These are phyloP conservation scores for Tachypleus tridentatus DNA, from an alignment of 1,140 invertebrate species.

Conservation along the genomic window DNA sequence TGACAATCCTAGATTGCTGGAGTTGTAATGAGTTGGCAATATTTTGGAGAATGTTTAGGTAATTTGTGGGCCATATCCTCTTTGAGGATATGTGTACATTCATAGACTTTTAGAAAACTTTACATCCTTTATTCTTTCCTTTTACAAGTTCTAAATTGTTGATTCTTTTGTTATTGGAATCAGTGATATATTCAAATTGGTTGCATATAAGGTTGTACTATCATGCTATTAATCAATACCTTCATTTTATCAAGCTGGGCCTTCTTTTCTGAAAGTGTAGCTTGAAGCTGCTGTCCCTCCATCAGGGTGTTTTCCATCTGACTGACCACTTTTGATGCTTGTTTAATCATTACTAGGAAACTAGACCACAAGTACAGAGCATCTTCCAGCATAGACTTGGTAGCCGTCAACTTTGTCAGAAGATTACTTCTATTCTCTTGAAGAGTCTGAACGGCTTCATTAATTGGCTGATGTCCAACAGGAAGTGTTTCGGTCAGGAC, in stretches of 20 bases:
- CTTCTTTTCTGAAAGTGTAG: constrained; percentile 69
- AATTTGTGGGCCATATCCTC: no score
- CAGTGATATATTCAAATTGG: not conserved
- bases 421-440: constrained; percentile 83
- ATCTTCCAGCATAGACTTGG: constrained; percentile 73
- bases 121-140: not conserved
- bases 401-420: constrained; percentile 75
- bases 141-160: not conserved
- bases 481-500: constrained; percentile 88
- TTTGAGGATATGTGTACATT: no score
- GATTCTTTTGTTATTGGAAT: not conserved
- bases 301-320: constrained; percentile 56
- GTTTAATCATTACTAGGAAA: constrained; percentile 73
- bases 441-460: constrained; percentile 61
- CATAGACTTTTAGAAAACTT: no score
- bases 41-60: no score
- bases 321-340: constrained; percentile 65
- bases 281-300: constrained; percentile 60
- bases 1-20: no score
- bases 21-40: no score
- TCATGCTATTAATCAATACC: constrained; percentile 27
- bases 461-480: constrained; percentile 69
- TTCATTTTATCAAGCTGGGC: constrained; percentile 72
- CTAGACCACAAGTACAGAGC: constrained; percentile 76
- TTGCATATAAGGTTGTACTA: constrained; percentile 8